These are phyloP conservation scores for Periparus ater DNA, from an alignment of 2,797 vertebrate genomes.

Conservation along the genomic window DNA sequence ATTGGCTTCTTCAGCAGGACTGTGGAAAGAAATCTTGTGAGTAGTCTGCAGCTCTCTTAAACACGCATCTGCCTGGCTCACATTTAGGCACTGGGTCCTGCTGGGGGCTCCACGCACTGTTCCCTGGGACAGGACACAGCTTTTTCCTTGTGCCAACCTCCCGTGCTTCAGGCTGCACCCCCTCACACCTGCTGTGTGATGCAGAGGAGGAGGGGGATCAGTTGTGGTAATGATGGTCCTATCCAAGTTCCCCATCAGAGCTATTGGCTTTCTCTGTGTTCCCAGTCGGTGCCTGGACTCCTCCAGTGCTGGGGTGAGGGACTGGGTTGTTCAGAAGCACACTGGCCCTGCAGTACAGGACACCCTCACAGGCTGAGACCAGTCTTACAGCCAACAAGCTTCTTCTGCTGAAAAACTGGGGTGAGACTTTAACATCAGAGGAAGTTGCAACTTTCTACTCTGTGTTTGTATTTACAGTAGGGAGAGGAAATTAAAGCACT, in stretches of 20 bases:
- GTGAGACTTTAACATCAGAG: neutral
- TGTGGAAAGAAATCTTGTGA: neutral
- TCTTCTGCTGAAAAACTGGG: neutral
- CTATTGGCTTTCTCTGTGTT: neutral
- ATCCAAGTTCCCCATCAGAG: neutral
- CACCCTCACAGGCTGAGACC: neutral
- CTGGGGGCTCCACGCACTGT: accelerated
- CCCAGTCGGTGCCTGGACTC: neutral
- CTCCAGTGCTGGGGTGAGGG: neutral
- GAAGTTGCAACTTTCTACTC: neutral
- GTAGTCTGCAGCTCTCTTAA: neutral
- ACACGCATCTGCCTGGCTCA: accelerated
- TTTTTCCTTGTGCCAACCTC: neutral
- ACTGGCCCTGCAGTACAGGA: neutral
- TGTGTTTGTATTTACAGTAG: neutral
- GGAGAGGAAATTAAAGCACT: neutral
- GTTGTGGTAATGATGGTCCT: neutral
- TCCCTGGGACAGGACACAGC: neutral
- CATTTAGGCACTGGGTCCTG: neutral
- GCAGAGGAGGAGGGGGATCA: neutral
- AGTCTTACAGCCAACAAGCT: neutral
- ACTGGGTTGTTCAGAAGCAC: neutral
- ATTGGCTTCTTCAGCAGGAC: neutral
- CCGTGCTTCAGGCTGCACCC: neutral
- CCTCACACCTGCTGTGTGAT: neutral